Base-by-base conservation (phyloP, 2,888 invertebrate genomes). In the Lottia gigantea region DNA sequence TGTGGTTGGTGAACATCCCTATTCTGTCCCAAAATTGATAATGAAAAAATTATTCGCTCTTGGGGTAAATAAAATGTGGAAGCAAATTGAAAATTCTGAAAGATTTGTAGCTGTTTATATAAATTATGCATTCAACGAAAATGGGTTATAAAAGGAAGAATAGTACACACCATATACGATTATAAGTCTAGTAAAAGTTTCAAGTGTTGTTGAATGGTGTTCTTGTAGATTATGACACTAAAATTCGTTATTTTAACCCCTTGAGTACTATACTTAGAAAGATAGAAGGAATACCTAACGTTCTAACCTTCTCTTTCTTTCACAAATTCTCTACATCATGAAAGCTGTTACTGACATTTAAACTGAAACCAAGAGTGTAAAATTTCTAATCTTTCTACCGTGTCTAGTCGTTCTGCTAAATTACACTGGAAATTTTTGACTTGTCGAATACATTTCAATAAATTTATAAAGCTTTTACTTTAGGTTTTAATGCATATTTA, bases 321-420 rank as follows among this genome's bases (percentile, higher is more conserved):
- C 19, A 23, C 55, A 55, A 55, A 55, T 55, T 55, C 19, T 55
- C 23, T 23, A 23, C 55, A 23, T 7, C 19, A 23, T 55, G 55
- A 55, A 55, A 55, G 55, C 55, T 55, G 55, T 55, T 55, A 55
- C 55, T 55, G 55, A 55, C 55, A 55, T 55, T 55, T 55, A 55
- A 19, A 55, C 19, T 23, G 55, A 55, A 23, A 55, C 19, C 55
- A 6, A 55, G 23, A 23, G 55, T 19, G 23, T 55, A 55, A 55
- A 55, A 55, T 55, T 55, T 55, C 55, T 55, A 23, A 55, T 55
- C 55, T 55, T 55, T 55, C 23, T 23, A 23, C 55, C 55, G 23
- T 55, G 23, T 55, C 55, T 55, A 40, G 40, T 40, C 55, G 55
- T 55, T 55, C 55, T 55, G 23, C 19, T 55, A 55, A 55, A 55